Conservation (phyloP, 2,113 vertebrate genomes). For the Gnathonemus longibarbis region DNA sequence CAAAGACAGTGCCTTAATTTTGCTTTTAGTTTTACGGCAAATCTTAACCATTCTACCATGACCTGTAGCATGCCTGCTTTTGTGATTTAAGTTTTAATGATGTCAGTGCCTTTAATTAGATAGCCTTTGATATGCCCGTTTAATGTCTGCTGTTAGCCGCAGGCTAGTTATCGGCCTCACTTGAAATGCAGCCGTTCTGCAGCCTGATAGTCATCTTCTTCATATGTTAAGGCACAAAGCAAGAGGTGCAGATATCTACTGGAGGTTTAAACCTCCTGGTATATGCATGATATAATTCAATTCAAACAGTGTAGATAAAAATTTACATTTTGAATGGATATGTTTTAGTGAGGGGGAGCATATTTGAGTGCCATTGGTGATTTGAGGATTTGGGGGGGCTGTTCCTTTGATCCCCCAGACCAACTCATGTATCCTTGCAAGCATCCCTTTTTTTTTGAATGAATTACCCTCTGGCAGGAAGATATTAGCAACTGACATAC, state of each 20-base stretch:
- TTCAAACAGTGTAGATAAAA: neutral
- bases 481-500: neutral
- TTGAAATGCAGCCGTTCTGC: neutral
- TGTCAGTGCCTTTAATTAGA: neutral
- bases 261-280: neutral
- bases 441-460: neutral
- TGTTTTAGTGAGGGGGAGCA: neutral
- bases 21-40: neutral
- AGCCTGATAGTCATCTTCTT: neutral
- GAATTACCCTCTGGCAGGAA: neutral
- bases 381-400: neutral
- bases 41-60: neutral
- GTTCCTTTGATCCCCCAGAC: neutral
- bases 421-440: neutral
- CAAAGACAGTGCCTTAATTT: neutral
- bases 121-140: neutral
- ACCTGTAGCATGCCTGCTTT: neutral
- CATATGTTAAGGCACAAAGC: neutral
- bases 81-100: neutral
- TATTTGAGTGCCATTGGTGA: neutral
- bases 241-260: neutral
- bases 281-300: neutral
- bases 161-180: neutral
- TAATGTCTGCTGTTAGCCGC: neutral
- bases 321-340: neutral